phyloP scores from a whole-genome alignment of 2,888 invertebrate genomes.

The Pachliopta kotzebuea region DNA sequence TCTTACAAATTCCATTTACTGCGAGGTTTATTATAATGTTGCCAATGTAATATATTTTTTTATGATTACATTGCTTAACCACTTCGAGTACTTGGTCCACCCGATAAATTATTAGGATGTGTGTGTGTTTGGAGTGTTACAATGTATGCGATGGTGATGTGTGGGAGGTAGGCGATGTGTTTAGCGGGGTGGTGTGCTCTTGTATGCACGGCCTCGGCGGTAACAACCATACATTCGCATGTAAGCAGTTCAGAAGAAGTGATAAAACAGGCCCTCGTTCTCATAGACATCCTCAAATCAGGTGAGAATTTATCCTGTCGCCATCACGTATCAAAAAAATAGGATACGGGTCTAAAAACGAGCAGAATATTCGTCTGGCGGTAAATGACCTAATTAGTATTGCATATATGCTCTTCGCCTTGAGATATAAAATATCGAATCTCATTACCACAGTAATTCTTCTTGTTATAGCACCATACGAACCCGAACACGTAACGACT shows the following conservation, averaged over 20 bases:
- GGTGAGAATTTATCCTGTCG: slow-evolving; percentile 11
- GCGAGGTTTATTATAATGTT: neutral
- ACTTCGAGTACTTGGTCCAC: neutral
- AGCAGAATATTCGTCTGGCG: too few species aligned
- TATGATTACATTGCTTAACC: neutral
- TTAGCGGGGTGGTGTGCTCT: slow-evolving; percentile 1
- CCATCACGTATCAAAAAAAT: neutral
- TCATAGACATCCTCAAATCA: slow-evolving; percentile 17
- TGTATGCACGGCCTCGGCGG: neutral
- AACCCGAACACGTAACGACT: too few species aligned
- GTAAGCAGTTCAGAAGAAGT: slow-evolving; percentile 12
- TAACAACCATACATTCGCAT: neutral
- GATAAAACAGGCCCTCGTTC: slow-evolving; percentile 13
- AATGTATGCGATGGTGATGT: neutral
- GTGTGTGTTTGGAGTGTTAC: neutral
- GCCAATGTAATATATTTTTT: neutral
- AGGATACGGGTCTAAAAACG: too few species aligned
- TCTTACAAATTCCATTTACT: neutral
- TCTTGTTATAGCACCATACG: too few species aligned
- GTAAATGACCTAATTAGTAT: too few species aligned
- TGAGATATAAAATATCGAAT: too few species aligned
- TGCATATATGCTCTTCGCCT: too few species aligned
- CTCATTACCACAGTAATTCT: too few species aligned
- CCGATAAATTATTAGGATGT: neutral
- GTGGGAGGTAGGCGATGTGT: slow-evolving; percentile 10